phyloP scores from a whole-genome alignment of 1,140 invertebrate genomes.

The Heliconius congener region DNA sequence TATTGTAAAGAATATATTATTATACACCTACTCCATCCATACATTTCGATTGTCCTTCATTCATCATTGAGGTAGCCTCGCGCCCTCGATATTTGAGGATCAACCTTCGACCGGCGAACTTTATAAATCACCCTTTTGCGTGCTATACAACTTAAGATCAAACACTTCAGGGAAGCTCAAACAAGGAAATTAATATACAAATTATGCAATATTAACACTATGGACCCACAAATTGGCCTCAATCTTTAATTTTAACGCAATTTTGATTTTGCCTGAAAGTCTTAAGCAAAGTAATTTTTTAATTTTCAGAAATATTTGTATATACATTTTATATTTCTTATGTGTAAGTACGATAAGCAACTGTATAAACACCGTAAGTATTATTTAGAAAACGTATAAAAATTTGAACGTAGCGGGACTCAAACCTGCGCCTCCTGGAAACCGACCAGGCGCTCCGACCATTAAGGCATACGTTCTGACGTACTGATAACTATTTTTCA shows the following conservation, averaged over 20 bases:
- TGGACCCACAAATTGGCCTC: neutral
- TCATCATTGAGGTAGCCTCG: slow-evolving; percentile 32
- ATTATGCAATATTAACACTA: slow-evolving; percentile 2
- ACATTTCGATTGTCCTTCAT: slow-evolving; percentile 10
- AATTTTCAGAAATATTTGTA: too few species aligned
- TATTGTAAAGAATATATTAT: neutral
- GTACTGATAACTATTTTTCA: too few species aligned
- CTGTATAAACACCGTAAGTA: too few species aligned
- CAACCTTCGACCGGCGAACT: slow-evolving; percentile 32
- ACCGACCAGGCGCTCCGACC: too few species aligned
- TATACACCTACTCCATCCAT: neutral
- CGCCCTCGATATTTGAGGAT: slow-evolving; percentile 36
- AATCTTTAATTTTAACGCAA: neutral
- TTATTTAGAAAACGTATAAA: too few species aligned
- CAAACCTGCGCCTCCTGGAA: too few species aligned
- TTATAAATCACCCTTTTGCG: slow-evolving; percentile 33
- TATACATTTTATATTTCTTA: too few species aligned
- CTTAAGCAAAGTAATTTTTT: too few species aligned
- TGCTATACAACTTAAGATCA: slow-evolving; percentile 33
- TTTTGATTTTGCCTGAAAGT: too few species aligned
- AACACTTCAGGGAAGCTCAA: slow-evolving; percentile 16
- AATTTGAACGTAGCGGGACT: too few species aligned
- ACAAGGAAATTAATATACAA: slow-evolving; percentile 18
- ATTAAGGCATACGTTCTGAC: too few species aligned
- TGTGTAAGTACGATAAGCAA: too few species aligned